Evolutionary conservation across 2,113 vertebrate species (phyloP), one percentile per base, ranked within the genome.

Genomic region (Typhlomys cinereus): DNA sequence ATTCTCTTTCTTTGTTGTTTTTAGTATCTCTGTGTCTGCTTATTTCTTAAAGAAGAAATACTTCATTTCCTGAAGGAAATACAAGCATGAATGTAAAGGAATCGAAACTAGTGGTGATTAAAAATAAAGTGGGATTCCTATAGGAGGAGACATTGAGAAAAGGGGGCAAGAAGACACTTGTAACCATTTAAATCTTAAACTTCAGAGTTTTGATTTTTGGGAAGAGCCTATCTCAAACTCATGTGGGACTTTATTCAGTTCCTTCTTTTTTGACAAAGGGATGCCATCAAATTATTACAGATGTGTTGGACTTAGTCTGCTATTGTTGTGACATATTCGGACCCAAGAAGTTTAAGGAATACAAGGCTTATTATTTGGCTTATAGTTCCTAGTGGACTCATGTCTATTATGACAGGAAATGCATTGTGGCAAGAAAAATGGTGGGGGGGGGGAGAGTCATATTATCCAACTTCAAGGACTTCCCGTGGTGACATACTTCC

Each of bases 1-100:
- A 88, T 92, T 87, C 64, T 78, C 36, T 79, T 92, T 29, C 14
- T 3, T 25, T 44, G 50, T 74, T n/a, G 90, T 64, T 73, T 89
- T 83, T 70, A 88, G 21, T 23, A 71, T 73, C 34, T 76, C 70
- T 92, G 2, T n/a, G 29, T n/a, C 61, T 62, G 21, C 61, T 29
- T 8, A n/a, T 71, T 13, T 76, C 84, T 79, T 92, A 69, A 46
- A 83, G 44, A 62, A 89, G 44, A 88, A 73, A 81, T 41, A 2
- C 21, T 21, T 12, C 29, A 29, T 46, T 83, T 89, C 92, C 48
- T 48, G 39, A 66, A 87, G 41, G 17, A 91, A 88, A 36, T 17
- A 89, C 44, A 76, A 92, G 44, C 78, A 0, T 29, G 39, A 91
- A 80, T 67, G 8, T 0, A 21, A 54, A 66, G 84, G 41, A 29